Base-by-base conservation (phyloP, 1,140 invertebrate species). In the Agrypnia vestita region DNA sequence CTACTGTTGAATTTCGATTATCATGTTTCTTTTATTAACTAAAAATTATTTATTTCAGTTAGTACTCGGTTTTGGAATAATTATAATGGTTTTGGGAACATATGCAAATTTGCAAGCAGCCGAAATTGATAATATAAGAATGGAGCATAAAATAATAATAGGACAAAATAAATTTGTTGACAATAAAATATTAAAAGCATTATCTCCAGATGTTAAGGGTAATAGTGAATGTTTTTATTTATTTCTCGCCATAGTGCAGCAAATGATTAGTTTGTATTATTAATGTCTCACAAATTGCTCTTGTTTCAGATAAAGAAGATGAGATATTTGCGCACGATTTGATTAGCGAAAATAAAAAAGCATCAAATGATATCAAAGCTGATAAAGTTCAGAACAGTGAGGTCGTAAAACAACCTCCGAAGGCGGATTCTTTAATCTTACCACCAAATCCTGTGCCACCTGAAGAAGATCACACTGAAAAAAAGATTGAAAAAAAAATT, bases 11-110 rank as follows among this genome's bases (percentile, higher is more conserved):
- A 3, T 35, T 35, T 35, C 1, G 6, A 3, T 35, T 35, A 35
- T 35, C 25, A 6, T 35, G 6, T 35, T 35, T 3, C n/a, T n/a
- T 35, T 35, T 35, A 6, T 35, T 35, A 1, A 35, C 25, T 35
- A 35, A 35, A 35, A 35, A 35, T 35, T 73, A 12, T 72, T 72
- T 55, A 35, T 90, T 91, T 78, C 85, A 95, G 94, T 86, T 93
- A 67, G 91, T 96, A 49, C 87, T 97, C 72, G 88, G 95, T 25
- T 88, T 95, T 84, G 96, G 96, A 0, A 88, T 97, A 10, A 91
- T 93, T 46, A 93, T 97, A 49, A 93, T 97, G 91, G 91, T 97
- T 8, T 88, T 97, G 17, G 96, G 96, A 80, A 97, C 96, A 0
- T 97, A 95, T 85, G 95, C 95, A 4, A 97, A 96, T 86, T 87